Evolutionary conservation across 2,888 invertebrate genomes (phyloP), one percentile per base, ranked within the genome.

Genomic region (Dryocosmus kuriphilus): DNA sequence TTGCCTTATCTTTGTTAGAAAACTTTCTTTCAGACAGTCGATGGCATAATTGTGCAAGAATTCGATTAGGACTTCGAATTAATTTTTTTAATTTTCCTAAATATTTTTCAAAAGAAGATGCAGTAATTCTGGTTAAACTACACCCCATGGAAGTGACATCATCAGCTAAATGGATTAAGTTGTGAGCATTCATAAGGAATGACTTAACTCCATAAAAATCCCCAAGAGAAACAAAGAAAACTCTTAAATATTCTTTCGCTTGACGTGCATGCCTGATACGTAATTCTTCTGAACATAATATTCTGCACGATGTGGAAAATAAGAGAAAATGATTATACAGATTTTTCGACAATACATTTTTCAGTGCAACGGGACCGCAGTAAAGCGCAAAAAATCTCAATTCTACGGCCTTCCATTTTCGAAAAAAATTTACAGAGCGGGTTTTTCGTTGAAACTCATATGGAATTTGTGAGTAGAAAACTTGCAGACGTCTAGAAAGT

Each of bases 321-420:
- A 81, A 57, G 9, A 80, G 41, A 79, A 79, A 82, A 55, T 81
- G 67, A 11, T 79, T 41, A 19, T 78, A 74, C 16, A 67, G 14
- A 27, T 60, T 6, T 51, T 35, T 19, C 14, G 24, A 11, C 16
- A 81, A 57, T 22, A 77, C 46, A 55, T 65, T 27, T 41, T 75
- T 74, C 2, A 79, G 24, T 7, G 78, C 77, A 62, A 80, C 63
- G 0, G 76, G 75, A 32, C 79, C 79, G 35, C 67, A 76, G 41
- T 78, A 80, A 1, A 80, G 60, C 19, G 74, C 14, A 74, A 81
- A 78, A 67, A 46, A 67, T 14, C 76, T 60, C 14, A 75, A 79
- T 75, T 82, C 79, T 6, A 79, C 79, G 14, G 79, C 82, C 60
- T 82, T 80, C 80, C 79, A 80, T 27, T 79, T 62, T 19, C 22